Conservation (phyloP, 2,113 vertebrate genomes). For the Narcine bancroftii region DNA sequence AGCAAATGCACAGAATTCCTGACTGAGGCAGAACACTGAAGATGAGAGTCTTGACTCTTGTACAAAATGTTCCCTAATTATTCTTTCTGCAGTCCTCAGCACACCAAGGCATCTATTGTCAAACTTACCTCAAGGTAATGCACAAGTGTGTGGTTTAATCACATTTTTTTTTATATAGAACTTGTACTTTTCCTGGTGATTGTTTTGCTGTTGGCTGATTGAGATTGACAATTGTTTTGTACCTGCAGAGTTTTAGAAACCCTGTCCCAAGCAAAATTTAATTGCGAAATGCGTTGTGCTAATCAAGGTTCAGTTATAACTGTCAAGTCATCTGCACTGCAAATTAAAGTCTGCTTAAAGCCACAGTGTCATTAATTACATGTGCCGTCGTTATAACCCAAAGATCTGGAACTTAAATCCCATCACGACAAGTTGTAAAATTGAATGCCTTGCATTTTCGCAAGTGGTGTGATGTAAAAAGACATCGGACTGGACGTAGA, state of each 20-base stretch:
- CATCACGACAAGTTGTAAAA: not conserved
- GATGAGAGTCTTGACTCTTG: not conserved
- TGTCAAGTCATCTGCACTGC: not conserved
- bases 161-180: too few relatives aligned
- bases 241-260: conserved; percentile 6
- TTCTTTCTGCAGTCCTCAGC: not conserved
- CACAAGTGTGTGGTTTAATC: not conserved
- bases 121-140: not conserved
- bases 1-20: not conserved
- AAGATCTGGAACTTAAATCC: not conserved
- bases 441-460: not conserved
- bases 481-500: not conserved
- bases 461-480: not conserved
- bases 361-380: not conserved
- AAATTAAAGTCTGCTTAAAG: not conserved
- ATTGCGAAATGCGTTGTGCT: not conserved
- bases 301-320: conserved; percentile 5
- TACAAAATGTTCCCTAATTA: not conserved
- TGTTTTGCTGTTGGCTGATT: not conserved
- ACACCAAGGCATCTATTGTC: not conserved
- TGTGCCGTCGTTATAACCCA: not conserved
- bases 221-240: conserved; percentile 6
- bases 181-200: not conserved
- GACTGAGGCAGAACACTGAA: not conserved
- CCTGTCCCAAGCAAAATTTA: conserved; percentile 27